These are phyloP conservation scores for Sandelia bainsii DNA, from an alignment of 2,797 vertebrate genomes.

Conservation along the genomic window DNA sequence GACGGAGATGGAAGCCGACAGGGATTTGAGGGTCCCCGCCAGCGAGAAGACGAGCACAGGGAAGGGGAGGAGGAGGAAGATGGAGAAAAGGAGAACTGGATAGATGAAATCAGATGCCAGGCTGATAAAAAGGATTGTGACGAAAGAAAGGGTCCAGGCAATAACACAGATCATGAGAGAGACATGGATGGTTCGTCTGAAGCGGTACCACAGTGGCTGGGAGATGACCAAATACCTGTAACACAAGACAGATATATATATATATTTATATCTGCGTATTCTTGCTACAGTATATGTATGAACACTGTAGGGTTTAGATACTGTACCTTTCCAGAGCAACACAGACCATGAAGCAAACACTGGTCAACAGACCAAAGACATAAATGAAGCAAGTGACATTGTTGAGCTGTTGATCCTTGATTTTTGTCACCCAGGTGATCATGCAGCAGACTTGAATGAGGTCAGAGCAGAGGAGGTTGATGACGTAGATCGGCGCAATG, in stretches of 20 bases:
- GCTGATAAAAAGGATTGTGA: neutral
- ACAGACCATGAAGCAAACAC: slow-evolving; percentile 20
- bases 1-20: neutral
- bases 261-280: no score
- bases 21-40: neutral
- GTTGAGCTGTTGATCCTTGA: neutral
- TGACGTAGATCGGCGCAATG: neutral
- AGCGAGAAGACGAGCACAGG: neutral
- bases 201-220: slow-evolving; percentile 35
- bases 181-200: neutral
- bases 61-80: neutral
- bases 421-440: rapidly evolving
- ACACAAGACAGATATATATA: neutral
- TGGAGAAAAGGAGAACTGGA: neutral
- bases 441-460: slow-evolving; percentile 26
- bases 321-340: slow-evolving; percentile 34
- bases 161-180: neutral
- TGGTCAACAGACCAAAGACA: neutral
- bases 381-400: neutral
- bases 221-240: slow-evolving; percentile 30
- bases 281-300: neutral
- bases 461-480: slow-evolving; percentile 39
- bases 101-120: neutral
- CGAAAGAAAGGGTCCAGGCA: slow-evolving; percentile 16
- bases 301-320: neutral